Evolutionary conservation across 2,113 vertebrate genomes (phyloP).

Genomic region (Lutjanus erythropterus): DNA sequence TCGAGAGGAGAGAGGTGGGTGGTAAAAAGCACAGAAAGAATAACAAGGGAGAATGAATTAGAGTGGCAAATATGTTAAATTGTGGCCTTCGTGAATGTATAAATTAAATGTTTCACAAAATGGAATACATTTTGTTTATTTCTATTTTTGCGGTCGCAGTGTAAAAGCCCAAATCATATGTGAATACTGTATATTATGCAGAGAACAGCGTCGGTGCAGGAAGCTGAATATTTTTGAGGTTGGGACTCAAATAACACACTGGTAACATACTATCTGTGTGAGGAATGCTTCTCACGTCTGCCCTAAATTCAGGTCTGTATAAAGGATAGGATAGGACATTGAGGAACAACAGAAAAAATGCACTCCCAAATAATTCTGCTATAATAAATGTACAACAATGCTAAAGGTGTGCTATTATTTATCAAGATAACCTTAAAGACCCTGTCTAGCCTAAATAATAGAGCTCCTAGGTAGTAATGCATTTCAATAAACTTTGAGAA

Average conservation of each 20-base stretch:
- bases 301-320: conserved; percentile 67
- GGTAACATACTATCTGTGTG: conserved; percentile 38
- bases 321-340: conserved; percentile 47
- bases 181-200: background rate
- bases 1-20: background rate
- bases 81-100: background rate
- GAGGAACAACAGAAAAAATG: conserved; percentile 33
- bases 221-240: conserved; percentile 23
- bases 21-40: background rate
- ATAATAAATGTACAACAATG: background rate
- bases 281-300: conserved; percentile 73
- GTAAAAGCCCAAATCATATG: background rate
- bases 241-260: conserved; percentile 44
- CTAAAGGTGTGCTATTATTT: background rate
- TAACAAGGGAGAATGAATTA: background rate
- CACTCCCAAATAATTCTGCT: background rate
- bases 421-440: background rate
- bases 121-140: background rate
- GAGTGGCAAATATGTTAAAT: background rate
- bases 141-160: background rate
- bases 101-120: background rate
- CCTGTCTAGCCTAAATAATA: background rate
- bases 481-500: conserved; percentile 7
- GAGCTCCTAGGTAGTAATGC: background rate
- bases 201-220: conserved; percentile 8